Evolutionary conservation across 2,888 invertebrate species (phyloP).

Genomic region (Yponomeuta sedellus): DNA sequence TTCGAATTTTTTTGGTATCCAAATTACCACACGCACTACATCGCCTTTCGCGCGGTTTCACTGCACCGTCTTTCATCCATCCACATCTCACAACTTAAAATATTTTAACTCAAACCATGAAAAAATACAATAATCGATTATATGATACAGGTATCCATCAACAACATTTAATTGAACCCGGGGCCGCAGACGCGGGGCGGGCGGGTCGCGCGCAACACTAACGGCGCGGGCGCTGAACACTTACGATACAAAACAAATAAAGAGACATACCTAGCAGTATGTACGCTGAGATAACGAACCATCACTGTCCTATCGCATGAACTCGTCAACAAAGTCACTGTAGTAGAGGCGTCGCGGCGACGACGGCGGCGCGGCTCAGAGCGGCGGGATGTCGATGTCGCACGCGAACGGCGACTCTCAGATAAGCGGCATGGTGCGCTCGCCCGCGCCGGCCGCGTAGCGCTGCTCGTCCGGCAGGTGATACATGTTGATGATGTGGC

Average conservation of each 20-base stretch:
- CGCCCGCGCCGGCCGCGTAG: slow-evolving; percentile 72
- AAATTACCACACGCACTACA: slow-evolving; percentile 66
- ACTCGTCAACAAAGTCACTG: slow-evolving; percentile 59
- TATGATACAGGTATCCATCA: slow-evolving; percentile 69
- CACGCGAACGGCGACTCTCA: slow-evolving; percentile 81
- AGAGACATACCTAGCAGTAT: slow-evolving; percentile 70
- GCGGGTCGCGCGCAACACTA: slow-evolving; percentile 62
- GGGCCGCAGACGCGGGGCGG: slow-evolving; percentile 43
- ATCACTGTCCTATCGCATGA: slow-evolving; percentile 62
- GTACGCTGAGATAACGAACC: slow-evolving; percentile 63
- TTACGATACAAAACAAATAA: slow-evolving; percentile 63
- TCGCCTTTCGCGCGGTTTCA: slow-evolving; percentile 55
- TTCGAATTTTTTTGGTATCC: slow-evolving; percentile 76
- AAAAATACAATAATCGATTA: slow-evolving; percentile 71
- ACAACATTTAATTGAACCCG: slow-evolving; percentile 65
- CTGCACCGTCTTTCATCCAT: slow-evolving; percentile 48
- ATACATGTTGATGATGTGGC: slow-evolving; percentile 82
- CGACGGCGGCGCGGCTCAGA: slow-evolving; percentile 79
- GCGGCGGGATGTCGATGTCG: slow-evolving; percentile 79
- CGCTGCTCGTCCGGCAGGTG: slow-evolving; percentile 80
- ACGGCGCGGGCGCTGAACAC: slow-evolving; percentile 32
- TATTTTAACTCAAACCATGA: slow-evolving; percentile 69
- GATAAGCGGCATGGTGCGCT: slow-evolving; percentile 80
- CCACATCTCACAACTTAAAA: slow-evolving; percentile 63
- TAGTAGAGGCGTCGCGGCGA: slow-evolving; percentile 22